A percentile compares a stretch with the other conserved stretches of the same genome.
Evolutionary conservation across 2,113 vertebrate species (phyloP).

Genomic region (Sphaerodactylus townsendi): DNA sequence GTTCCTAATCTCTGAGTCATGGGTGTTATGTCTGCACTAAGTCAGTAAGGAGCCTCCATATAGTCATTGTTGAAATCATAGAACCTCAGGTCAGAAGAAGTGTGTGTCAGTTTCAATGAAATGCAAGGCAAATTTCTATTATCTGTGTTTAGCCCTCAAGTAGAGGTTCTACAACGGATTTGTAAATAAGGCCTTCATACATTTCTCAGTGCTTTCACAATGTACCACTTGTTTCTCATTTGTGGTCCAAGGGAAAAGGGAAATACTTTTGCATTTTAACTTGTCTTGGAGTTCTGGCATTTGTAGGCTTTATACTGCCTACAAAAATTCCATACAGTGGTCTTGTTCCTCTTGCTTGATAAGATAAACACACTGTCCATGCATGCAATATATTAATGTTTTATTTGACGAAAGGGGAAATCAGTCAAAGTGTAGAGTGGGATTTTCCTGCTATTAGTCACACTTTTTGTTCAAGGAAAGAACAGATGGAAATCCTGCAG

Average conservation of each 20-base stretch:
- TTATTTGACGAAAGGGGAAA: conserved; percentile 39
- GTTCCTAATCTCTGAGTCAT: neutral
- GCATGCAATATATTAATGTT: conserved; percentile 48
- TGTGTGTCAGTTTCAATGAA: neutral
- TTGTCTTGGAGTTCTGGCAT: neutral
- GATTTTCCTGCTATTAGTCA: conserved; percentile 71
- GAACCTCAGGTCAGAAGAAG: neutral
- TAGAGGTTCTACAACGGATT: neutral
- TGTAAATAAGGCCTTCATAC: neutral
- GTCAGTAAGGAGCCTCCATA: neutral
- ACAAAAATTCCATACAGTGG: conserved; percentile 15
- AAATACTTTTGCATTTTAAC: neutral
- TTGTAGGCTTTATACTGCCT: neutral
- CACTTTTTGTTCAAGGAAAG: conserved; percentile 61
- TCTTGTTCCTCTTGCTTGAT: conserved; percentile 45
- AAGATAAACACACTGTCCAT: conserved; percentile 42
- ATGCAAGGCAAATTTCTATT: neutral
- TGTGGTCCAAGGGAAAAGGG: neutral
- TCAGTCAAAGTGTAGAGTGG: conserved; percentile 45
- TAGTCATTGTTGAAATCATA: neutral
- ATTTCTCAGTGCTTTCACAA: neutral
- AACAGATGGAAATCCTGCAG: conserved; percentile 63
- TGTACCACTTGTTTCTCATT: neutral
- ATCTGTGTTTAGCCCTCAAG: neutral
- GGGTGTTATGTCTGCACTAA: neutral